Percentiles rank a stretch among this genome's conserved stretches.
Evolutionary conservation across 2,888 invertebrate species (phyloP).

Genomic region (Chorisops tibialis): DNA sequence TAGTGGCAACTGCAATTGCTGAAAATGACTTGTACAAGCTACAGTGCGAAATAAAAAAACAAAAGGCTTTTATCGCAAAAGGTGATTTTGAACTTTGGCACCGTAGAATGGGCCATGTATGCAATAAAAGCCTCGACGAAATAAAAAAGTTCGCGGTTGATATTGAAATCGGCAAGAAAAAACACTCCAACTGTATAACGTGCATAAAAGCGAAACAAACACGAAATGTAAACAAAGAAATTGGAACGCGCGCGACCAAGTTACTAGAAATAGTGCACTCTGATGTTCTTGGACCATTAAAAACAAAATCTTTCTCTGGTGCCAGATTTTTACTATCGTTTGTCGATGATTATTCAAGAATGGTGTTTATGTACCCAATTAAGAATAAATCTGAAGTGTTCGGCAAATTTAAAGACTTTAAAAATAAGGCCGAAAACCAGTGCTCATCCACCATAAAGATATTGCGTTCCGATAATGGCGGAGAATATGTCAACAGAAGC

Average conservation of each 20-base stretch:
- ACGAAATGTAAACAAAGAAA: slow-evolving; percentile 34
- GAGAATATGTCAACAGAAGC: slow-evolving; percentile 30
- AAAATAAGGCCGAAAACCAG: slow-evolving; percentile 35
- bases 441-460: slow-evolving; percentile 33
- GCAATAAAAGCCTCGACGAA: slow-evolving; percentile 27
- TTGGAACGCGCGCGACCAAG: slow-evolving; percentile 32
- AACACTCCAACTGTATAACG: slow-evolving; percentile 32
- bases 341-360: slow-evolving; percentile 41
- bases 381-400: slow-evolving; percentile 35
- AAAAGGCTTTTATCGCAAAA: slow-evolving; percentile 13
- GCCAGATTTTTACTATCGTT: slow-evolving; percentile 44
- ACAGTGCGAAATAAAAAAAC: no score
- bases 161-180: slow-evolving; percentile 27
- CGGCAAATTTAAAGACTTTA: slow-evolving; percentile 33
- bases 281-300: slow-evolving; percentile 46
- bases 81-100: no score
- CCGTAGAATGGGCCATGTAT: no score
- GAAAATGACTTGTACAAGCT: slow-evolving; percentile 31
- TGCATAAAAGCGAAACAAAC: slow-evolving; percentile 38
- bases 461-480: slow-evolving; percentile 34
- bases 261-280: slow-evolving; percentile 42
- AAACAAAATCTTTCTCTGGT: slow-evolving; percentile 41
- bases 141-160: slow-evolving; percentile 20
- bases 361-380: slow-evolving; percentile 31
- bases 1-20: slow-evolving; percentile 29